These are phyloP conservation scores for Tinamus major DNA, from an alignment of 2,797 vertebrate genomes.

Conservation along the genomic window DNA sequence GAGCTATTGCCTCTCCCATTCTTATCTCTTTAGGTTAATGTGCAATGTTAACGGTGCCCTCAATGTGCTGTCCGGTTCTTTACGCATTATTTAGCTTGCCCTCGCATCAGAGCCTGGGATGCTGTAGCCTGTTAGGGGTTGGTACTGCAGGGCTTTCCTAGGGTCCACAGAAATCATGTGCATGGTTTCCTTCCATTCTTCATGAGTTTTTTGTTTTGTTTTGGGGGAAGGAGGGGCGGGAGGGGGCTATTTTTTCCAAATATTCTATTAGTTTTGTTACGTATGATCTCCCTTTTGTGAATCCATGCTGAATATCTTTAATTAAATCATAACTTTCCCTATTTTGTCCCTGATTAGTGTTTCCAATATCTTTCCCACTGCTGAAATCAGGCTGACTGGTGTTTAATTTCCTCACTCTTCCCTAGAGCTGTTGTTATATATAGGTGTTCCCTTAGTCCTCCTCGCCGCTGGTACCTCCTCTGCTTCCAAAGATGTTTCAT, in stretches of 20 bases:
- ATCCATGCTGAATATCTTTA: slow-evolving; percentile 85
- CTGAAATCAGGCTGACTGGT: slow-evolving; percentile 78
- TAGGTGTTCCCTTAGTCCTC: slow-evolving; percentile 66
- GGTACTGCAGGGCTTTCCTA: slow-evolving; percentile 50
- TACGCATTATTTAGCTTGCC: slow-evolving; percentile 50
- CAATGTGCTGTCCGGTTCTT: background rate
- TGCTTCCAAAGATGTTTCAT: slow-evolving; percentile 2
- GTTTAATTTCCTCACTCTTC: slow-evolving; percentile 79
- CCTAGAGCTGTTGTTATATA: slow-evolving; percentile 69
- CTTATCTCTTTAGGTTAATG: slow-evolving; percentile 5
- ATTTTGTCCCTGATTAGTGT: slow-evolving; percentile 82
- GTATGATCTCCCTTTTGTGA: slow-evolving; percentile 83
- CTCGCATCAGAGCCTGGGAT: slow-evolving; percentile 25
- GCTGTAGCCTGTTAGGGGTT: slow-evolving; percentile 47
- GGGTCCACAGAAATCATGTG: slow-evolving; percentile 69
- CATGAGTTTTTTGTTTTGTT: background rate
- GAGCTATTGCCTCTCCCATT: background rate
- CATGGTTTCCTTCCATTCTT: slow-evolving; percentile 68
- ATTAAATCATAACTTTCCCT: slow-evolving; percentile 85
- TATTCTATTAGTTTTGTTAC: slow-evolving; percentile 83
- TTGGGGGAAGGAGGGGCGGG: too few species aligned
- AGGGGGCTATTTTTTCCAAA: slow-evolving; percentile 54
- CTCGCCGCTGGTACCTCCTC: background rate
- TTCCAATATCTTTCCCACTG: slow-evolving; percentile 78
- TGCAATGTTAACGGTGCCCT: background rate